Percentiles rank a stretch among this genome's conserved stretches.
Evolutionary conservation across 2,113 vertebrate species (phyloP).

Genomic region (Toxotes jaculatrix): DNA sequence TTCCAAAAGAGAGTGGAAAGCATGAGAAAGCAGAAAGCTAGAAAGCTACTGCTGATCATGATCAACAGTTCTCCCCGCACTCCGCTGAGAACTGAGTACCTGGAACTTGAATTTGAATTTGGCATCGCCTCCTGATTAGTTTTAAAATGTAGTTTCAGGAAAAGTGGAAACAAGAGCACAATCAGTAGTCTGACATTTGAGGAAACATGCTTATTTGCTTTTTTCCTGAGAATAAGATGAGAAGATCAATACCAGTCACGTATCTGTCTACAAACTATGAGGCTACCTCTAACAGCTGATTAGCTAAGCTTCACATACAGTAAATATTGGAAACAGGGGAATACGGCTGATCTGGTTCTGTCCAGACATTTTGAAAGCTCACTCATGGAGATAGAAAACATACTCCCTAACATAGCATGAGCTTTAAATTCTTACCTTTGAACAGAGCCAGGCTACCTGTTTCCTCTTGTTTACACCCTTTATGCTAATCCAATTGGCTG

Average conservation of each 20-base stretch:
- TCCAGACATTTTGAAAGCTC: background rate
- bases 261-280: background rate
- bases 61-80: no score
- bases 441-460: background rate
- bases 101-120: background rate
- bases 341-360: background rate
- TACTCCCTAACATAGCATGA: background rate
- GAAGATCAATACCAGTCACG: background rate
- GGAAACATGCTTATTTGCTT: no score
- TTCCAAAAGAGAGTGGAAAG: background rate
- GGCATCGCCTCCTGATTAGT: background rate
- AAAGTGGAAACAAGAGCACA: constrained; percentile 14
- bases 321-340: background rate
- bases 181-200: background rate
- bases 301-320: background rate
- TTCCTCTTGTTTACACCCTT: background rate
- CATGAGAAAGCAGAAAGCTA: background rate
- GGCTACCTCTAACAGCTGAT: background rate
- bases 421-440: background rate
- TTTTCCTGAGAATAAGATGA: background rate
- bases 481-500: constrained; percentile 23
- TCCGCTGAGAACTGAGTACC: background rate
- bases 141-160: background rate
- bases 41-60: background rate
- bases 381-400: no score